Conservation (phyloP, 2,797 vertebrate species). For the Helarctos malayanus region DNA sequence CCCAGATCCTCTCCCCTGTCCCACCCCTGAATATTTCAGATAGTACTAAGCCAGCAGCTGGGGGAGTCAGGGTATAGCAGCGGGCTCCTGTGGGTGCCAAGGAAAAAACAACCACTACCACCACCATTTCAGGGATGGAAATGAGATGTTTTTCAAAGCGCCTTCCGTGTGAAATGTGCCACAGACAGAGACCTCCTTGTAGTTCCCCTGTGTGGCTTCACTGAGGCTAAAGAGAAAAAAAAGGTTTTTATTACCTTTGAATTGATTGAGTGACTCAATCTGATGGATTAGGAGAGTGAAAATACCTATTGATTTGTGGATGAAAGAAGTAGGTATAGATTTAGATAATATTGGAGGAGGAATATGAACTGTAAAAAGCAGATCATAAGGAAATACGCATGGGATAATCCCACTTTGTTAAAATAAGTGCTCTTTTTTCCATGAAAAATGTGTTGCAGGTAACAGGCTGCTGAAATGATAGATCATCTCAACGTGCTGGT, state of each 20-base stretch:
- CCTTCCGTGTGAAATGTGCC: neutral
- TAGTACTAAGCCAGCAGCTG: neutral
- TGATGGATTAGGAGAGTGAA: neutral
- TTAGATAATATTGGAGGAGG: neutral
- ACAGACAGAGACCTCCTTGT: neutral
- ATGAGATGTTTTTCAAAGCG: neutral
- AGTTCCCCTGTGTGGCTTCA: neutral
- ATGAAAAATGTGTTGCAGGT: neutral
- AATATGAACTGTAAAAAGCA: neutral
- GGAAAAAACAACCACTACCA: neutral
- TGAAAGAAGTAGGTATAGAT: neutral
- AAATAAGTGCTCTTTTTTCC: constrained; percentile 3
- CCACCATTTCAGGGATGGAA: neutral
- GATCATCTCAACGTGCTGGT: neutral
- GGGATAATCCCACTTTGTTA: neutral
- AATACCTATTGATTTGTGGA: neutral
- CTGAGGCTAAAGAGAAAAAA: neutral
- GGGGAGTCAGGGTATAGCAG: neutral
- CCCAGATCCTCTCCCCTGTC: neutral
- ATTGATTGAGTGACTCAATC: neutral
- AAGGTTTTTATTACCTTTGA: neutral
- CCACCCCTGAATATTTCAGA: constrained; percentile 50
- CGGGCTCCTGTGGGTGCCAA: neutral
- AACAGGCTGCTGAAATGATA: neutral
- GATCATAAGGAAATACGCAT: neutral